Conservation (phyloP, 2,797 vertebrate genomes). For the Chiloscyllium punctatum region DNA sequence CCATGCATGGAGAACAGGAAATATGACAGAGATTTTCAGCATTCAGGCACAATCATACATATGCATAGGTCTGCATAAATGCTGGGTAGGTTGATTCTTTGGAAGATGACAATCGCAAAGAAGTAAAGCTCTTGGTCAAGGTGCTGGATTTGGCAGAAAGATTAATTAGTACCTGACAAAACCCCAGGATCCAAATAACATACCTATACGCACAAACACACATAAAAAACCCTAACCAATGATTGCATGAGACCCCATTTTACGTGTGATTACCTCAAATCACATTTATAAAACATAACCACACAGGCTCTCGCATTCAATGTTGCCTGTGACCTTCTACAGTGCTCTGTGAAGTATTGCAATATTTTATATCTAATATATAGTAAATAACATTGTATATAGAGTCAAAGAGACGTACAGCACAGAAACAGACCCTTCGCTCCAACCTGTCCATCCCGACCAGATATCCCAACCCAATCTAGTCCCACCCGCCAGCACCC, state of each 20-base stretch:
- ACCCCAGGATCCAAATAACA: background rate
- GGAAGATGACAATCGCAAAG: background rate
- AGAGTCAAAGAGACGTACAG: no score
- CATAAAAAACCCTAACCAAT: background rate
- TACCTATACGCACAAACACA: background rate
- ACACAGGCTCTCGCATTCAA: background rate
- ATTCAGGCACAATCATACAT: background rate
- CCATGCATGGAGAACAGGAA: no score
- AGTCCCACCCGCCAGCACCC: no score
- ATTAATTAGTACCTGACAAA: background rate
- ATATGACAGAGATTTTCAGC: background rate
- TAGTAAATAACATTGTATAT: background rate
- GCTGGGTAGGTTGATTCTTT: background rate
- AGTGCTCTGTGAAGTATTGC: constrained; percentile 32
- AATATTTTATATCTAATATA: constrained; percentile 33
- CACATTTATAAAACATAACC: constrained; percentile 8
- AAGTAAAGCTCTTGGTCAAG: background rate
- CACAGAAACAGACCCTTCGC: no score
- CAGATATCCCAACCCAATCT: no score
- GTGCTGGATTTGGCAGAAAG: background rate
- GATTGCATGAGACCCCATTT: background rate
- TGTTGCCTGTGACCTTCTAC: constrained; percentile 12
- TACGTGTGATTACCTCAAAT: constrained; percentile 8
- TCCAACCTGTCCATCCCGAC: no score
- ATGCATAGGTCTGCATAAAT: background rate